These are phyloP conservation scores for Dasyornis broadbenti DNA, from an alignment of 2,113 vertebrate genomes.

Conservation along the genomic window DNA sequence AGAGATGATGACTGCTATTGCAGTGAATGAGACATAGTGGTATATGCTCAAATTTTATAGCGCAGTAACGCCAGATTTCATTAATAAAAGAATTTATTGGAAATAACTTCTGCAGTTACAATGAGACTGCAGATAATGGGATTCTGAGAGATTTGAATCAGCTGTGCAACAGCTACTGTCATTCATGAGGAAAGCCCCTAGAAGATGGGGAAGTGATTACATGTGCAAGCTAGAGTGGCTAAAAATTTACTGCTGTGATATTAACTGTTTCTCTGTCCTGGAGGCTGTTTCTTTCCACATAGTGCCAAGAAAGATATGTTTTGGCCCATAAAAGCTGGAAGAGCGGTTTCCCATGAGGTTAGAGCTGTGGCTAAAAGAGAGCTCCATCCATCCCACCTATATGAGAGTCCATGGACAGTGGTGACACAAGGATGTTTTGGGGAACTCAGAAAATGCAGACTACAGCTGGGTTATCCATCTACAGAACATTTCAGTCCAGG, in stretches of 20 bases:
- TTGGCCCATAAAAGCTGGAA: neutral
- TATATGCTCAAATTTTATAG: neutral
- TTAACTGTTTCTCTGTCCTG: neutral
- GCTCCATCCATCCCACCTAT: neutral
- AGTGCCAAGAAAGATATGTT: neutral
- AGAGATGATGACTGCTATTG: neutral
- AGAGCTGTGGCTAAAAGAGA: neutral
- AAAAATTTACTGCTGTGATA: neutral
- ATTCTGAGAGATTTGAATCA: conserved; percentile 5
- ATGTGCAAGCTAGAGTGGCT: neutral
- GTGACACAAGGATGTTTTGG: neutral
- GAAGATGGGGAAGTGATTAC: neutral
- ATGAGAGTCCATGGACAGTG: neutral
- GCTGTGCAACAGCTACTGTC: neutral
- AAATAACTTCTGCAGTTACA: neutral
- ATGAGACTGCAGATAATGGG: neutral
- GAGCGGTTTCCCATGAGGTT: neutral
- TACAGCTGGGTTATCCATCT: neutral
- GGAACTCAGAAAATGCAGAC: neutral
- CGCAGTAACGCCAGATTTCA: neutral
- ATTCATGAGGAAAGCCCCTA: neutral
- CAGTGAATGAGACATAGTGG: neutral
- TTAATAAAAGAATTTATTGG: conserved; percentile 17
- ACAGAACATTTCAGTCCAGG: neutral
- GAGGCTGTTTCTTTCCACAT: neutral